Percentiles rank a stretch among this genome's conserved stretches.
These are phyloP conservation scores for Danaus chrysippus DNA, from an alignment of 2,888 invertebrate species.

Conservation along the genomic window DNA sequence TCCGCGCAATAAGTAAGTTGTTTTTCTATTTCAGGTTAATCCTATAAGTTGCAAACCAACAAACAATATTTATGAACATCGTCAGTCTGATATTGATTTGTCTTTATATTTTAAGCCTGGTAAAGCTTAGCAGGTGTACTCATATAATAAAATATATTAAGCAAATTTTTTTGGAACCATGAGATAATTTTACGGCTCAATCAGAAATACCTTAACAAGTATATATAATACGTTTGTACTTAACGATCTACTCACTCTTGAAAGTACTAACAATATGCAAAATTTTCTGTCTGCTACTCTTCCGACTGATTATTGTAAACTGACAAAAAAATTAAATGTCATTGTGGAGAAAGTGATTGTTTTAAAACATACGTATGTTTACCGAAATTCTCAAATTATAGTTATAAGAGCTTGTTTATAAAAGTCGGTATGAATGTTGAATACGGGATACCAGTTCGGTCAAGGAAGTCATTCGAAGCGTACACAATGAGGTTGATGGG, in stretches of 20 bases:
- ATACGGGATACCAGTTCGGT: slow-evolving; percentile 38
- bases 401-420: slow-evolving; percentile 50
- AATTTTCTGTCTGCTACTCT: not conserved
- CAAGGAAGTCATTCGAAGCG: slow-evolving; percentile 34
- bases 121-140: too few species aligned
- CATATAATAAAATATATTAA: too few species aligned
- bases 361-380: slow-evolving; percentile 47
- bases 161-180: too few species aligned
- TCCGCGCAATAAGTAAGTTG: too few species aligned
- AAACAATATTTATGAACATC: too few species aligned
- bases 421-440: slow-evolving; percentile 39
- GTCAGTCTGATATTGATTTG: too few species aligned
- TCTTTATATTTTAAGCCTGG: too few species aligned
- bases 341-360: slow-evolving; percentile 23
- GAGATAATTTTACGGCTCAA: too few species aligned
- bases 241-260: slow-evolving; percentile 1
- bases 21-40: too few species aligned
- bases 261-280: not conserved
- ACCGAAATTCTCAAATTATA: slow-evolving; percentile 43
- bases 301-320: not conserved
- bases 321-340: slow-evolving; percentile 8
- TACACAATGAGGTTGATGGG: slow-evolving; percentile 47
- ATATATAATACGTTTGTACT: not conserved
- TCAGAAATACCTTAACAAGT: not conserved
- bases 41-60: too few species aligned